Evolutionary conservation across 2,888 invertebrate genomes (phyloP).

Genomic region (Ischnus inquisitorius): DNA sequence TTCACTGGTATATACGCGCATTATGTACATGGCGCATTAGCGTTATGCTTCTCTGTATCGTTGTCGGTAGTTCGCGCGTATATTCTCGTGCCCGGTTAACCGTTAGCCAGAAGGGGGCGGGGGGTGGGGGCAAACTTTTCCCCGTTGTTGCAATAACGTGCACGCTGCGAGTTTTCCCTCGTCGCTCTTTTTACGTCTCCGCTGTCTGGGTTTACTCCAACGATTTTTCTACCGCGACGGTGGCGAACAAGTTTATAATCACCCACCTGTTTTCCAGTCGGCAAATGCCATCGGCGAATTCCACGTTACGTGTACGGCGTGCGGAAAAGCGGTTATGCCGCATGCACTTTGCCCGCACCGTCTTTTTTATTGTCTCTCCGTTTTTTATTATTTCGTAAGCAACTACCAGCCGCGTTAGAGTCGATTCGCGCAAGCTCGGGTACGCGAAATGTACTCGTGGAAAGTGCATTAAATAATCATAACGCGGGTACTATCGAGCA

Average conservation of each 20-base stretch:
- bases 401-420: not conserved
- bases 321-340: too few relatives aligned
- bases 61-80: constrained; percentile 49
- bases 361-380: too few relatives aligned
- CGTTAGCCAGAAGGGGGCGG: too few relatives aligned
- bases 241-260: constrained; percentile 72
- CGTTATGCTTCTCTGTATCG: constrained; percentile 53
- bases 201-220: constrained; percentile 56
- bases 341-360: too few relatives aligned
- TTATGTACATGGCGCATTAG: constrained; percentile 53
- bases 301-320: not conserved
- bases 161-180: constrained; percentile 20
- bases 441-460: too few relatives aligned
- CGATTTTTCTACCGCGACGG: constrained; percentile 32
- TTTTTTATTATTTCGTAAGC: not conserved
- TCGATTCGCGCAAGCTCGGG: too few relatives aligned
- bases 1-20: constrained; percentile 10
- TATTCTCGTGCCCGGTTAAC: constrained; percentile 21
- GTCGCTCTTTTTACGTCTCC: constrained; percentile 35
- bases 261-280: constrained; percentile 75
- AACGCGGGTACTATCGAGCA: too few relatives aligned
- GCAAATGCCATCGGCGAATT: constrained; percentile 28
- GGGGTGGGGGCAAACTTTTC: constrained; percentile 55
- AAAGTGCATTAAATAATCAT: too few relatives aligned
- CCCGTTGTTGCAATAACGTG: constrained; percentile 49